Conservation (phyloP, 2,797 vertebrate genomes). For the Muscicapa comitata region DNA sequence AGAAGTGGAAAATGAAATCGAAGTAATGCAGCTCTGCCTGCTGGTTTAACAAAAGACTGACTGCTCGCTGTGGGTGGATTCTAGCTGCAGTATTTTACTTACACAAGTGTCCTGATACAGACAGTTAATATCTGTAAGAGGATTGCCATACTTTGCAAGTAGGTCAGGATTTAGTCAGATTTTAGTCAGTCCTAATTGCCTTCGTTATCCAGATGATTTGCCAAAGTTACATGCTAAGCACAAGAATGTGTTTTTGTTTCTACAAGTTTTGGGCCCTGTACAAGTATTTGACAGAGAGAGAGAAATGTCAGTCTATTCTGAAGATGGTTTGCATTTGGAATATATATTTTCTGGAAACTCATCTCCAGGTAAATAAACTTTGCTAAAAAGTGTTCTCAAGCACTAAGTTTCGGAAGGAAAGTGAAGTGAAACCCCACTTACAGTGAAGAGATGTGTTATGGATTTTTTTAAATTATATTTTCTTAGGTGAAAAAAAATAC, state of each 20-base stretch:
- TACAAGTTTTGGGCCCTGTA: neutral
- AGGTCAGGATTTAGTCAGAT: neutral
- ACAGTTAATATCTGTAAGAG: neutral
- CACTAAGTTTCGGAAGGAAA: neutral
- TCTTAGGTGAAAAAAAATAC: neutral
- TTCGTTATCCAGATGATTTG: neutral
- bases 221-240: neutral
- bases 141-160: accelerated
- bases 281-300: neutral
- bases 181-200: neutral
- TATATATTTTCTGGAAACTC: neutral
- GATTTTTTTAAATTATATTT: neutral
- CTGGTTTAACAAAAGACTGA: neutral
- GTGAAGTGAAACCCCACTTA: neutral
- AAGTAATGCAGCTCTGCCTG: neutral
- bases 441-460: neutral
- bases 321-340: neutral
- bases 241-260: neutral
- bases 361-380: neutral
- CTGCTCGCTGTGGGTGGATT: accelerated
- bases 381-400: neutral
- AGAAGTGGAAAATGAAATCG: neutral
- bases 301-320: neutral
- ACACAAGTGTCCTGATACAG: neutral
- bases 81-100: neutral